Conservation (phyloP, 2,888 invertebrate genomes). For the Agapetus fuscipes region DNA sequence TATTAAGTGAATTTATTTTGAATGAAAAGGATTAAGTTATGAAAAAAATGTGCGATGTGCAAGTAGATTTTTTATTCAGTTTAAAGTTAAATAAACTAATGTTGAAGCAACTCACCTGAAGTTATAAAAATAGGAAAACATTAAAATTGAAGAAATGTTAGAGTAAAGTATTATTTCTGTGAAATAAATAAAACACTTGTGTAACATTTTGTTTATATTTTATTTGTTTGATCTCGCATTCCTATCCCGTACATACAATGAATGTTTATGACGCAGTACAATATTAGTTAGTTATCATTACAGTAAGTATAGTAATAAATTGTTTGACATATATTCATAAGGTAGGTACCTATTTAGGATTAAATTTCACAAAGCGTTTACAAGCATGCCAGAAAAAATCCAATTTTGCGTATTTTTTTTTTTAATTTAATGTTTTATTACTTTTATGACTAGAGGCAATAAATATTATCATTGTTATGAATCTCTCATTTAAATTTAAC, state of each 20-base stretch:
- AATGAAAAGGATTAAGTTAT: too few relatives aligned
- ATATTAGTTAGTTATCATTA: slow-evolving; percentile 15
- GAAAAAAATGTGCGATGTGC: too few relatives aligned
- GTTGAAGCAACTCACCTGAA: too few relatives aligned
- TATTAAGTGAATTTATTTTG: too few relatives aligned
- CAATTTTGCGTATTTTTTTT: slow-evolving; percentile 17
- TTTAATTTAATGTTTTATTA: slow-evolving; percentile 15
- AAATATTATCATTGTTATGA: slow-evolving; percentile 11
- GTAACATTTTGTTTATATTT: slow-evolving; percentile 16
- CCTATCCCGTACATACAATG: slow-evolving; percentile 38
- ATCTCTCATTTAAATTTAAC: slow-evolving; percentile 12
- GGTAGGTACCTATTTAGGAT: slow-evolving; percentile 20
- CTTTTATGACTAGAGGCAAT: slow-evolving; percentile 20
- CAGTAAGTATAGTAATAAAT: slow-evolving; percentile 11
- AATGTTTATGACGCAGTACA: slow-evolving; percentile 21
- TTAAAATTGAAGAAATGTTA: background rate
- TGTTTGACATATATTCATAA: slow-evolving; percentile 20
- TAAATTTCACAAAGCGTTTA: slow-evolving; percentile 20
- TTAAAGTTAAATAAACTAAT: too few relatives aligned
- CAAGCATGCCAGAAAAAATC: slow-evolving; percentile 18
- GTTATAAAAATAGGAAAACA: too few relatives aligned
- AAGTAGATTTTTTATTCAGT: too few relatives aligned
- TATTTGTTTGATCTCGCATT: slow-evolving; percentile 35
- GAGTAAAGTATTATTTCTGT: background rate
- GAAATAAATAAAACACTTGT: slow-evolving; percentile 10